Conservation (phyloP, 2,888 invertebrate genomes). For the Philhelius pedissequus region DNA sequence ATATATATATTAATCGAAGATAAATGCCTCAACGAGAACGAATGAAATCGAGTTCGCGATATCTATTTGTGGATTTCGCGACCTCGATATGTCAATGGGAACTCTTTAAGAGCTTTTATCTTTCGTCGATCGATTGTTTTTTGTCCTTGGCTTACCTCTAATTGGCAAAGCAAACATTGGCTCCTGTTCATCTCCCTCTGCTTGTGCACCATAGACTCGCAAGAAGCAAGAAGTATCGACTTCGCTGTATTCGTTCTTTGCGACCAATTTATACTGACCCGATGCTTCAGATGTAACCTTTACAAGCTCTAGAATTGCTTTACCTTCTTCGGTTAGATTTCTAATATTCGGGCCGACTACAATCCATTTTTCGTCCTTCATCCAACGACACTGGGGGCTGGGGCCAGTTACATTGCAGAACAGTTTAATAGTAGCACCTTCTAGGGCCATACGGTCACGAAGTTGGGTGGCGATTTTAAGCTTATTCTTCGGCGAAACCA, state of each 20-base stretch:
- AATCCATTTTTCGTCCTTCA: slow-evolving; percentile 84
- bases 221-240: slow-evolving; percentile 86
- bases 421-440: slow-evolving; percentile 87
- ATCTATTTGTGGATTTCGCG: slow-evolving; percentile 73
- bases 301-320: slow-evolving; percentile 86
- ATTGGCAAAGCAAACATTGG: slow-evolving; percentile 81
- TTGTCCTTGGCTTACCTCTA: slow-evolving; percentile 80
- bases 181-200: slow-evolving; percentile 77
- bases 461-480: slow-evolving; percentile 85
- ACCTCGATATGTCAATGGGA: slow-evolving; percentile 72
- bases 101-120: slow-evolving; percentile 41
- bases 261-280: slow-evolving; percentile 91
- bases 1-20: slow-evolving; percentile 40
- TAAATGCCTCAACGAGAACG: slow-evolving; percentile 12
- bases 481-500: slow-evolving; percentile 77
- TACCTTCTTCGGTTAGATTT: slow-evolving; percentile 83
- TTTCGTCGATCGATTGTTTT: slow-evolving; percentile 30
- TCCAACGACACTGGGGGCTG: slow-evolving; percentile 86
- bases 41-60: slow-evolving; percentile 43
- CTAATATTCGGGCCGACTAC: slow-evolving; percentile 81
- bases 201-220: slow-evolving; percentile 76
- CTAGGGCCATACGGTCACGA: slow-evolving; percentile 87
- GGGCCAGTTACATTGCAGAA: slow-evolving; percentile 88
- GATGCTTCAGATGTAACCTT: slow-evolving; percentile 84
- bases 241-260: slow-evolving; percentile 86